Evolutionary conservation across 2,797 vertebrate species (phyloP), one percentile per base, ranked within the genome.

Genomic region (Tamandua tetradactyla): DNA sequence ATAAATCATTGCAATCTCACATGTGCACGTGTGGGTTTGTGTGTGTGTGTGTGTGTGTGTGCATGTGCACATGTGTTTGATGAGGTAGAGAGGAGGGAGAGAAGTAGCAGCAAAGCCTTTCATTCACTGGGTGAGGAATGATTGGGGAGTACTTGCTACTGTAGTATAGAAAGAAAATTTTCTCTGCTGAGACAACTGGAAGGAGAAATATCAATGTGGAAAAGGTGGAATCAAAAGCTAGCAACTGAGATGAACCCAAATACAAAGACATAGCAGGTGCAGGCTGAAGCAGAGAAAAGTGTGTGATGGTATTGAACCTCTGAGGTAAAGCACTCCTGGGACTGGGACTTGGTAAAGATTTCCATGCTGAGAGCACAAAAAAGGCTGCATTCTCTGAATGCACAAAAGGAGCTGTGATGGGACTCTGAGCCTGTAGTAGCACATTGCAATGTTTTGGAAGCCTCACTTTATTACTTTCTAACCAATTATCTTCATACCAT

Each of bases 401-500:
- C 49, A 49, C 32, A 30, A 10, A 32, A 32, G 42, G 62, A 64
- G 20, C 27, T 20, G 13, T 25, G 30, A 2, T 37, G 23, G 11
- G 52, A 61, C 8, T 12, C 11, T 8, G 40, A 42, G 23, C 8
- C 27, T 55, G 35, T 22, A n/a, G 62, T 87, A 30, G 5, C 35
- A 5, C 18, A 75, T 30, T 30, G 42, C 23, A 1, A 14, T 14
- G 18, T 75, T 91, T 47, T 0, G 0, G 22, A 22, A 32, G 20
- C 30, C 42, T 89, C 7, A 20, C 30, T 89, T 93, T 40, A 92
- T 92, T 83, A 83, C 64, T 95, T 91, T 79, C 78, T 88, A 93
- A 57, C 35, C 66, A 30, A 95, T 69, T 74, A 69, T 44, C 74
- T 92, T 89, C 75, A n/a, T 82, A 64, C 35, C 44, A 40, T 40